Conservation (phyloP, 2,888 invertebrate genomes). For the Drosophila siamana region DNA sequence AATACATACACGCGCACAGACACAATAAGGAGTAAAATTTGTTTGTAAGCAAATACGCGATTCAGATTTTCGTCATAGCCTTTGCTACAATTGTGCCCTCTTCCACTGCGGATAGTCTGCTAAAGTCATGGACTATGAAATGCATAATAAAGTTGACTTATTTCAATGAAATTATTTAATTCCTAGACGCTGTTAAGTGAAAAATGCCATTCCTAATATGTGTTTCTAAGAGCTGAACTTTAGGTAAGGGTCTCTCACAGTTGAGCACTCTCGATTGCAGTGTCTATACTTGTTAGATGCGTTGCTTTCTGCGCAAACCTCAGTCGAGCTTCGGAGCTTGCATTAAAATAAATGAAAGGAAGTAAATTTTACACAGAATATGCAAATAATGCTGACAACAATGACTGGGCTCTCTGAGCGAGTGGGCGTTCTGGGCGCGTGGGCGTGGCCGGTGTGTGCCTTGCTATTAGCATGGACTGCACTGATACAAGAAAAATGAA, state of each 20-base stretch:
- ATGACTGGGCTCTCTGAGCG: conserved; percentile 49
- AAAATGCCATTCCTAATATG: too few relatives aligned
- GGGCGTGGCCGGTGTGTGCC: conserved; percentile 26
- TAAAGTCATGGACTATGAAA: neutral
- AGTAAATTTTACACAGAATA: conserved; percentile 75
- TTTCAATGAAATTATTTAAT: too few relatives aligned
- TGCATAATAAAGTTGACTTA: too few relatives aligned
- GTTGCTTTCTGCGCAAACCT: conserved; percentile 21
- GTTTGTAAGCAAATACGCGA: conserved; percentile 53
- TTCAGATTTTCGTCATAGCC: conserved; percentile 49
- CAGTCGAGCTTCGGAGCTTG: conserved; percentile 51
- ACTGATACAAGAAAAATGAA: conserved; percentile 54
- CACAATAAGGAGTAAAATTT: conserved; percentile 61
- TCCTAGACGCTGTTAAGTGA: too few relatives aligned
- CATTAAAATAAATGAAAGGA: conserved; percentile 67
- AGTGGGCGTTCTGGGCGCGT: conserved; percentile 6
- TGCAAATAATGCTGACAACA: conserved; percentile 78
- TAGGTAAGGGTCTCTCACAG: neutral
- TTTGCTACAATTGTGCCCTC: conserved; percentile 25
- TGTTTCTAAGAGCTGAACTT: too few relatives aligned
- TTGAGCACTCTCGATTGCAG: neutral
- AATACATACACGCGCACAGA: conserved; percentile 8
- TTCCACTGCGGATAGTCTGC: neutral
- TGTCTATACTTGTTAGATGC: conserved; percentile 13
- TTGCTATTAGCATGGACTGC: conserved; percentile 68